Percentiles rank a stretch among this genome's conserved stretches.
phyloP scores from a whole-genome alignment of 2,113 vertebrate species.

The Aspiorhynchus laticeps region DNA sequence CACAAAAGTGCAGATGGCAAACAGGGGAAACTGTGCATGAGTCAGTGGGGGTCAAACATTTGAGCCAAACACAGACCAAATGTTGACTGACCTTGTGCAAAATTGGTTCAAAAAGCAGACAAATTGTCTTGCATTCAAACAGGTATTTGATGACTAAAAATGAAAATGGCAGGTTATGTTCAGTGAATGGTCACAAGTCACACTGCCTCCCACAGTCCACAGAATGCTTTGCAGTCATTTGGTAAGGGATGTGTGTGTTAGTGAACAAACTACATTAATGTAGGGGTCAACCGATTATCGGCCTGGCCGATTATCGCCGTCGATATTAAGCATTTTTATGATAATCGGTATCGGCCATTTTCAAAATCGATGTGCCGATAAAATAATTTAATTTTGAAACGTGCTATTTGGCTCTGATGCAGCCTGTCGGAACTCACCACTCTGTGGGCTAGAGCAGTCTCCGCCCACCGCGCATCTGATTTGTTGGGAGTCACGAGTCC shows the following conservation, averaged over 20 bases:
- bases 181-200: neutral
- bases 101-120: conserved; percentile 19
- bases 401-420: too few relatives aligned
- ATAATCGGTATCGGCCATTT: too few relatives aligned
- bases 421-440: too few relatives aligned
- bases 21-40: neutral
- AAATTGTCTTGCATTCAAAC: neutral
- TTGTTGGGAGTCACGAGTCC: too few relatives aligned
- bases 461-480: too few relatives aligned
- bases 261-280: neutral
- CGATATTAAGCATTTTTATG: too few relatives aligned
- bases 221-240: neutral
- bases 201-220: neutral
- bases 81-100: conserved; percentile 14
- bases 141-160: neutral
- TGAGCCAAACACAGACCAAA: conserved; percentile 3
- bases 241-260: too few relatives aligned
- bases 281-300: too few relatives aligned
- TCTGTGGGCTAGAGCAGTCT: too few relatives aligned
- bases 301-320: too few relatives aligned
- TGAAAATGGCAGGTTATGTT: neutral
- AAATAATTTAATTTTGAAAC: too few relatives aligned
- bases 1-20: conserved; percentile 14
- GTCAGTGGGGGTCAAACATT: conserved; percentile 5
- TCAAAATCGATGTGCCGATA: too few relatives aligned